Percentiles rank a stretch among this genome's conserved stretches.
Evolutionary conservation across 2,888 invertebrate species (phyloP).

Genomic region (Alsophila aescularia): DNA sequence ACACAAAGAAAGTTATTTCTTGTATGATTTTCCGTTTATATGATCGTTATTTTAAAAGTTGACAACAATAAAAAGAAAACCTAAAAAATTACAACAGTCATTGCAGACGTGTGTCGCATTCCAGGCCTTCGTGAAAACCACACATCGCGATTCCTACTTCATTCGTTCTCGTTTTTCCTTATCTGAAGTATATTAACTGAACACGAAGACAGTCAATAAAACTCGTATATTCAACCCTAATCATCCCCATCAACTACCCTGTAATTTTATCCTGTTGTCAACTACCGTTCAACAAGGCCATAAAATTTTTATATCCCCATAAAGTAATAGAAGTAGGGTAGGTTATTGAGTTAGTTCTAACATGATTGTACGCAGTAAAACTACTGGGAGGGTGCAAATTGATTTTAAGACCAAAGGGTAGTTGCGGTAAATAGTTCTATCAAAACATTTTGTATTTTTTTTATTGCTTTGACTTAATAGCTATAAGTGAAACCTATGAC

Average conservation of each 20-base stretch:
- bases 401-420: conserved; percentile 20
- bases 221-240: conserved; percentile 9
- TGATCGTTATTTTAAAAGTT: too few relatives aligned
- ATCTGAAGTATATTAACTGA: conserved; percentile 19
- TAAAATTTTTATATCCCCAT: conserved; percentile 45
- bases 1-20: too few relatives aligned
- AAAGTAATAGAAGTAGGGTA: conserved; percentile 35
- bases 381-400: conserved; percentile 21
- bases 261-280: conserved; percentile 25
- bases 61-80: too few relatives aligned
- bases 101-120: too few relatives aligned
- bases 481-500: too few relatives aligned
- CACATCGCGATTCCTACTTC: too few relatives aligned
- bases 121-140: too few relatives aligned
- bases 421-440: conserved; percentile 17
- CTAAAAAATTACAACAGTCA: too few relatives aligned
- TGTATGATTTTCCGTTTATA: too few relatives aligned
- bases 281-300: conserved; percentile 34
- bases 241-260: conserved; percentile 10
- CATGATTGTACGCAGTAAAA: conserved; percentile 27
- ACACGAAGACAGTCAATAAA: conserved; percentile 27
- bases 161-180: neutral
- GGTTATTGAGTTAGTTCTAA: conserved; percentile 29
- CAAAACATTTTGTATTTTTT: conserved; percentile 17
- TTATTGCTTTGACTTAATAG: neutral